Percentiles rank a stretch among this genome's conserved stretches.
Evolutionary conservation across 2,797 vertebrate species (phyloP).

Genomic region (Eidolon dupreanum): DNA sequence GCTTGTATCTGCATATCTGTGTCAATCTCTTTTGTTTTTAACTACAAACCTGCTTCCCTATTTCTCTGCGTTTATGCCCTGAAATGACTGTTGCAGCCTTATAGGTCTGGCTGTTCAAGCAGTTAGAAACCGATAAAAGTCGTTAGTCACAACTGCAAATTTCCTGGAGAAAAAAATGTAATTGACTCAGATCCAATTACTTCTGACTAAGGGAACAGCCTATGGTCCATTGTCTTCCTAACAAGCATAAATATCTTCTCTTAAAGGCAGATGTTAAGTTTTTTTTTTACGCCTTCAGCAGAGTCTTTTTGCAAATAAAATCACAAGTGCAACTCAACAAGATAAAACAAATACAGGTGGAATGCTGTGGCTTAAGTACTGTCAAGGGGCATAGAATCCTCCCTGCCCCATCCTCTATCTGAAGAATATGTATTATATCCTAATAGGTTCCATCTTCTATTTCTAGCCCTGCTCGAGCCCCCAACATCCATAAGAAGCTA

Average conservation of each 20-base stretch:
- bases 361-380: not conserved
- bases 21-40: not conserved
- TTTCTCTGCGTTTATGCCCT: not conserved
- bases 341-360: not conserved
- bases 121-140: slow-evolving; percentile 10
- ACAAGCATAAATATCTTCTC: not conserved
- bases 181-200: not conserved
- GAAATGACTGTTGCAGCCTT: not conserved
- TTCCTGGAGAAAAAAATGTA: not conserved
- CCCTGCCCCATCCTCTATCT: not conserved
- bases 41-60: not conserved
- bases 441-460: not conserved
- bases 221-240: not conserved
- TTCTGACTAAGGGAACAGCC: not conserved
- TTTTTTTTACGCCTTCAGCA: not conserved
- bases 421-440: not conserved
- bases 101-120: not conserved
- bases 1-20: not conserved
- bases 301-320: slow-evolving; percentile 9
- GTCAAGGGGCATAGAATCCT: not conserved
- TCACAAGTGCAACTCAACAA: not conserved
- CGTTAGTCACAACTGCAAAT: not conserved
- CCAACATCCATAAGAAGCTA: not conserved
- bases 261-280: not conserved
- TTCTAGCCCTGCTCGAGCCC: not conserved